These are phyloP conservation scores for Rissa tridactyla DNA, from an alignment of 2,113 vertebrate species.

Conservation along the genomic window DNA sequence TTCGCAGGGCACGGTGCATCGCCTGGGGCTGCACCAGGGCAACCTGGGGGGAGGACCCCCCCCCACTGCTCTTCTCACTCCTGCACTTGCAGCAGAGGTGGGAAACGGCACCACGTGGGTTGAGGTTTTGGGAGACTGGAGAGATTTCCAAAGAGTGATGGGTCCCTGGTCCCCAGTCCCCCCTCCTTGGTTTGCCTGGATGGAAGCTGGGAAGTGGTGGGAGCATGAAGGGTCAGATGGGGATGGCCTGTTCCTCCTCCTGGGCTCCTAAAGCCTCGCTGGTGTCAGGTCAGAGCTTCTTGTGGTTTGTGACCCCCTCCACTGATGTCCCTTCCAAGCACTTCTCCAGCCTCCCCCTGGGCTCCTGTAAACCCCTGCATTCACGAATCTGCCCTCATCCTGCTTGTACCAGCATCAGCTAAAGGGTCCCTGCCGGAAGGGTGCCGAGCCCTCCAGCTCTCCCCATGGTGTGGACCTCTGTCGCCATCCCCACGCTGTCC, in stretches of 20 bases:
- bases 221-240: background rate
- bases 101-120: background rate
- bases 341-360: background rate
- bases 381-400: background rate
- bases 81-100: background rate
- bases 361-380: background rate
- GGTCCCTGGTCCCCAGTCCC: background rate
- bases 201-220: background rate
- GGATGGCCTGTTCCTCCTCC: background rate
- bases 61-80: background rate
- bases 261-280: background rate
- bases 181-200: background rate
- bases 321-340: background rate
- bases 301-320: background rate
- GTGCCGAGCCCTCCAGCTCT: background rate
- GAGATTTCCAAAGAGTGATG: background rate
- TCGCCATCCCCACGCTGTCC: background rate
- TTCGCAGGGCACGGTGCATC: accelerated
- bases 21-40: accelerated
- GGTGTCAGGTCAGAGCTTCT: background rate
- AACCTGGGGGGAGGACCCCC: background rate
- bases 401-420: background rate
- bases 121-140: background rate
- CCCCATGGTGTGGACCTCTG: background rate
- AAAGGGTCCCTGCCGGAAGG: background rate